Conservation (phyloP, 2,888 invertebrate species). For the Pegoplata infirma region DNA sequence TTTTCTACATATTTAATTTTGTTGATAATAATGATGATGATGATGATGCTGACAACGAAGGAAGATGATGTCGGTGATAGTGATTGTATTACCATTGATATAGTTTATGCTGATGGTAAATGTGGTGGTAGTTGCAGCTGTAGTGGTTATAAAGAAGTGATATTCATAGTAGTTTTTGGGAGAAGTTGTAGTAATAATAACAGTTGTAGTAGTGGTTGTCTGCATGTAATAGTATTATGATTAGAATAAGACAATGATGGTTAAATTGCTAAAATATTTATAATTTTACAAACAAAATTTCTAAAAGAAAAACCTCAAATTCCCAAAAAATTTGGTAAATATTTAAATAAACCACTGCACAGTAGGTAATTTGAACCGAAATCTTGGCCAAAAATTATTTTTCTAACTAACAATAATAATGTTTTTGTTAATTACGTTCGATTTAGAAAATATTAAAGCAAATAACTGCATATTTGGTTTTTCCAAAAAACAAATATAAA, state of each 20-base stretch:
- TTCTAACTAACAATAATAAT: too few species aligned
- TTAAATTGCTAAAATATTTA: constrained; percentile 58
- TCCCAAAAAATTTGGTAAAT: constrained; percentile 25
- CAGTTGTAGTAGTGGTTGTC: constrained; percentile 1
- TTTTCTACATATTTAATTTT: constrained; percentile 13
- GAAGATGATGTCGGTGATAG: too few species aligned
- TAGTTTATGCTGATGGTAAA: background rate
- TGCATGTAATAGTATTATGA: constrained; percentile 44
- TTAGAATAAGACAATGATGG: constrained; percentile 47
- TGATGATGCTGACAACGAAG: too few species aligned
- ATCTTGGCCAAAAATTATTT: too few species aligned
- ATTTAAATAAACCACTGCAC: constrained; percentile 17
- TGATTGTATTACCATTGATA: too few species aligned
- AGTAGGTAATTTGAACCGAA: too few species aligned
- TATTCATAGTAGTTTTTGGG: too few species aligned
- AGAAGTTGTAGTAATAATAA: background rate
- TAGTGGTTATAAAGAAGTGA: too few species aligned
- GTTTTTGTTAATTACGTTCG: too few species aligned
- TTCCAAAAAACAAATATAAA: too few species aligned
- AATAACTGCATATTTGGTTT: too few species aligned
- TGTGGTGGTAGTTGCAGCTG: constrained; percentile 6
- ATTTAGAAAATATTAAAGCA: too few species aligned
- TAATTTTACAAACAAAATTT: constrained; percentile 25
- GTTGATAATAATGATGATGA: background rate
- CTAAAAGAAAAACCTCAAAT: background rate